Evolutionary conservation across 1,140 invertebrate species (phyloP), one percentile per base, ranked within the genome.

Genomic region (Mya arenaria): DNA sequence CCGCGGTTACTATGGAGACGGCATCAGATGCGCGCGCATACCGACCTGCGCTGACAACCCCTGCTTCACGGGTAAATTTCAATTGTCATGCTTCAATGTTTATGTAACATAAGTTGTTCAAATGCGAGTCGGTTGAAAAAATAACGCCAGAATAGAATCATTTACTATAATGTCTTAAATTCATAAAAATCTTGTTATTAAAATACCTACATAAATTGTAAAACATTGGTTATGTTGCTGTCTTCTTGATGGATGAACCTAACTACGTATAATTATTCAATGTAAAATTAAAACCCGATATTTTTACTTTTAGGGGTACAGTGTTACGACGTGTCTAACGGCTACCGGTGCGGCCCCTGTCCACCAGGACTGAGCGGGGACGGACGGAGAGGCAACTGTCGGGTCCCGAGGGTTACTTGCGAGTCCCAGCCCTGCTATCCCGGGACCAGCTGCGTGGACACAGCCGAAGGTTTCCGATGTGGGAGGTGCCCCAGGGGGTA

Each of bases 321-420:
- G 72, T 98, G 97, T 90, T 94, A 94, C 82, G 96, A 98, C 89
- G 95, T 95, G 5, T 90, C 73, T 34, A 65, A 88, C 60, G 91
- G 90, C 77, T 92, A 85, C 95, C 84, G 95, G 74, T 98, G 97
- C 92, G 97, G 96, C 1, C 90, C 95, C 0, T 99, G 98, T 93
- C 97, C 98, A 1, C 66, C 92, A 8, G 97, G 97, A 15, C 97
- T 96, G 90, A 93, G 94, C 15, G 98, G 98, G 28, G 96, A 99
- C 90, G 98, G 89, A 10, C 86, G 83, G 6, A 56, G 84, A 23
- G 37, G 62, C 17, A 89, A 88, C 5, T 90, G 89, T 72, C 56
- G 63, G 8, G 41, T 89, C 39, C 58, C n/a, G 19, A 72, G 66
- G 88, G 94, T 85, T 48, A 63, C 62, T 78, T 90, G 94, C 90